A percentile compares a stretch with the other conserved stretches of the same genome.
phyloP scores from a whole-genome alignment of 53 echinoderm and acorn worm genomes.

The Pentamera pediparva region DNA sequence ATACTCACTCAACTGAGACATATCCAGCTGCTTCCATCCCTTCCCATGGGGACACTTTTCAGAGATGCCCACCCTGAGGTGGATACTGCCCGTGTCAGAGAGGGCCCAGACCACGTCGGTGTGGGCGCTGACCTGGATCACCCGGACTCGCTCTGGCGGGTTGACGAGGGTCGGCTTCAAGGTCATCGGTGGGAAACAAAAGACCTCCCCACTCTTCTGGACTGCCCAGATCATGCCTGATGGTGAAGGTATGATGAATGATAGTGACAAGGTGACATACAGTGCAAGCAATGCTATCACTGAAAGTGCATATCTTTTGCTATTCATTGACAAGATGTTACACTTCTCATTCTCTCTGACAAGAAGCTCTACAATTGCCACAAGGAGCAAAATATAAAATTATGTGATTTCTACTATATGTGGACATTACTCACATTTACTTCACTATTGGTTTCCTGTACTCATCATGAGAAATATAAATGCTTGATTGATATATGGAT shows the following conservation, averaged over 20 bases:
- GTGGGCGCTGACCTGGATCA: constrained; percentile 73
- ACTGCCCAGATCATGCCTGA: constrained; percentile 91
- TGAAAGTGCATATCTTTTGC: too few species aligned
- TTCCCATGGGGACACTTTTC: constrained; percentile 63
- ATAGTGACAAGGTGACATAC: not conserved
- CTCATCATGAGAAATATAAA: too few species aligned
- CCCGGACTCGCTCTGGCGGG: constrained; percentile 58
- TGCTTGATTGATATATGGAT: too few species aligned
- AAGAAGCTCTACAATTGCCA: too few species aligned
- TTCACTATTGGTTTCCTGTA: too few species aligned
- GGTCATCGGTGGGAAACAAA: constrained; percentile 84
- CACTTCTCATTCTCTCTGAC: too few species aligned
- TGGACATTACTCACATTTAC: too few species aligned
- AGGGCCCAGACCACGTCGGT: constrained; percentile 84
- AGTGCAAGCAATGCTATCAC: too few species aligned
- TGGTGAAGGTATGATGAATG: not conserved
- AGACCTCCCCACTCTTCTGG: constrained; percentile 82
- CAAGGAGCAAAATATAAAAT: too few species aligned
- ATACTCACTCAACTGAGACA: constrained; percentile 81
- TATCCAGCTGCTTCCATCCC: constrained; percentile 71
- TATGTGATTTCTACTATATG: too few species aligned
- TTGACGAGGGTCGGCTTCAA: constrained; percentile 70
- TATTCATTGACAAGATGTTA: too few species aligned
- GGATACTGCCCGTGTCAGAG: constrained; percentile 46
- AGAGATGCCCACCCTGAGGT: constrained; percentile 60